Conservation (phyloP, 2,888 invertebrate genomes). For the Platynereis dumerilii region DNA sequence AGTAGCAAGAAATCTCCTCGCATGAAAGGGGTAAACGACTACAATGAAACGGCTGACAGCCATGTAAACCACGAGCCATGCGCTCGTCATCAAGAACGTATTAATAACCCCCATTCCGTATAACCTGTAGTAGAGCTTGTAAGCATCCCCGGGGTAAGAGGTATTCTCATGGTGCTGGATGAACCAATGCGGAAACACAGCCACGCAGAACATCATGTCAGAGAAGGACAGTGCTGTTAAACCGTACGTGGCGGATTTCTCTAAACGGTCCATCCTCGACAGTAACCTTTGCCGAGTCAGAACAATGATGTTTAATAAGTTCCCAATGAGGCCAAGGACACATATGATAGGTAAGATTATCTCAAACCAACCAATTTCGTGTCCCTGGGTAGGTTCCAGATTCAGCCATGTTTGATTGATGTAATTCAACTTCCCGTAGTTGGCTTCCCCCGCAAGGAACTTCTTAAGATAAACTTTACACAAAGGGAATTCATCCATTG, state of each 20-base stretch:
- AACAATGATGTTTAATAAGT: constrained; percentile 78
- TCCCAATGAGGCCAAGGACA: constrained; percentile 77
- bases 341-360: constrained; percentile 75
- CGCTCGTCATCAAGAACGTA: constrained; percentile 71
- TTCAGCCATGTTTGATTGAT: neutral
- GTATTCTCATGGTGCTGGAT: constrained; percentile 45
- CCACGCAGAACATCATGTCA: constrained; percentile 69
- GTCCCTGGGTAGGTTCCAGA: neutral
- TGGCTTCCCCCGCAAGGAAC: neutral
- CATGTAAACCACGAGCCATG: constrained; percentile 76
- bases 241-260: constrained; percentile 80
- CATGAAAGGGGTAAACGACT: constrained; percentile 76
- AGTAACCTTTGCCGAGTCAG: constrained; percentile 69
- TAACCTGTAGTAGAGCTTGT: constrained; percentile 47
- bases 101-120: constrained; percentile 54
- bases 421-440: no score
- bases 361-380: constrained; percentile 20
- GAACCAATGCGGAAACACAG: constrained; percentile 68
- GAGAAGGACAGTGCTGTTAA: constrained; percentile 76
- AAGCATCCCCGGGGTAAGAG: constrained; percentile 68
- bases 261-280: constrained; percentile 71
- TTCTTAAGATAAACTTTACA: neutral
- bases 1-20: constrained; percentile 66
- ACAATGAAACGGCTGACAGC: constrained; percentile 78
- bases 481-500: neutral